Percentiles rank a stretch among this genome's conserved stretches.
Conservation (phyloP, 2,888 invertebrate species). For the Xanthorhoe spadicearia region DNA sequence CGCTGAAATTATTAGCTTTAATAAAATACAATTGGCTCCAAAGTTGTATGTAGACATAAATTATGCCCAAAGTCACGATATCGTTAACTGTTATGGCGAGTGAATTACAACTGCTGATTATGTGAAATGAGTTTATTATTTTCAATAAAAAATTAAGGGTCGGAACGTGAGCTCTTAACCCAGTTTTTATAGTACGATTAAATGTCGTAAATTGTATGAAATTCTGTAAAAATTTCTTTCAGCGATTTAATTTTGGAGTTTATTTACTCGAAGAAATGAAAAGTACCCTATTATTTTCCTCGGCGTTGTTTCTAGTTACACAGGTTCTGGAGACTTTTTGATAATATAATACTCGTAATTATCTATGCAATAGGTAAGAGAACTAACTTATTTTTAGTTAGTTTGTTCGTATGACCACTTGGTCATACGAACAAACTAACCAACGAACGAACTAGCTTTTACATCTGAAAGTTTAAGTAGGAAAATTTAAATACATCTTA, state of each 20-base stretch:
- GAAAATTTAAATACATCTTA: no score
- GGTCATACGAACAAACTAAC: no score
- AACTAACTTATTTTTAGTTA: no score
- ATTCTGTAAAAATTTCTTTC: neutral
- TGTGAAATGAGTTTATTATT: conserved; percentile 20
- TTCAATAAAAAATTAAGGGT: conserved; percentile 17
- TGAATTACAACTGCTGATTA: conserved; percentile 23
- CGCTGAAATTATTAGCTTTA: conserved; percentile 56
- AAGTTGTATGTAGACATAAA: conserved; percentile 51
- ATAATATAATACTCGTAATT: no score
- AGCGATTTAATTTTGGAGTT: neutral
- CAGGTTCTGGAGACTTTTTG: no score
- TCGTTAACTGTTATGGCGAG: conserved; percentile 18
- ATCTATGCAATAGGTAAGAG: no score
- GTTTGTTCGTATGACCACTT: no score
- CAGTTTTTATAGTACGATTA: neutral
- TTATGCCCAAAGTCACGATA: conserved; percentile 51
- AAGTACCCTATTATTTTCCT: no score
- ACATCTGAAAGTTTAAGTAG: no score
- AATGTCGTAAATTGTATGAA: neutral
- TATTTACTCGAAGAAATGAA: no score
- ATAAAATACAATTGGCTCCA: conserved; percentile 55
- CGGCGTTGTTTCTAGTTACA: no score
- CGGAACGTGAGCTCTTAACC: neutral
- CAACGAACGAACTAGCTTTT: no score